Conservation (phyloP, 2,888 invertebrate genomes). For the Drosophila pegasa region DNA sequence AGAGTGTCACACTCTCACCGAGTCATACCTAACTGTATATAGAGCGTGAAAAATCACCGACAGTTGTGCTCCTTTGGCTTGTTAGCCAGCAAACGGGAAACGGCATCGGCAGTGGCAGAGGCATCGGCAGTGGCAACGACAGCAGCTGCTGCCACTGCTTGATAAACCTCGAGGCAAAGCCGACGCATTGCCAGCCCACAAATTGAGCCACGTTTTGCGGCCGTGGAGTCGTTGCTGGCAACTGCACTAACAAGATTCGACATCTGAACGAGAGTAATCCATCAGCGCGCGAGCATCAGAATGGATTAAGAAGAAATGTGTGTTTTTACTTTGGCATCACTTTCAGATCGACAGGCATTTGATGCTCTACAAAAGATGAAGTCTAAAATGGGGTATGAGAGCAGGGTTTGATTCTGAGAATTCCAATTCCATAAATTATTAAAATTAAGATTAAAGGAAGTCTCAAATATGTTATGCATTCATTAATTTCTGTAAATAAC, state of each 20-base stretch:
- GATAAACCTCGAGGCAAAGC: conserved; percentile 29
- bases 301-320: conserved; percentile 68
- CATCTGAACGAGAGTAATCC: conserved; percentile 77
- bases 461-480: no score
- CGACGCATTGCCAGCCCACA: conserved; percentile 37
- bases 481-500: no score
- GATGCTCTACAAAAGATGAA: not conserved
- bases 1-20: conserved; percentile 24
- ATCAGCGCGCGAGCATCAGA: conserved; percentile 69
- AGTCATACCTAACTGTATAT: conserved; percentile 41
- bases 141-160: conserved; percentile 61
- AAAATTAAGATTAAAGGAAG: no score
- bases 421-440: not conserved
- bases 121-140: conserved; percentile 14
- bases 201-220: conserved; percentile 36
- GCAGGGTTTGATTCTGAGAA: not conserved
- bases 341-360: conserved; percentile 47
- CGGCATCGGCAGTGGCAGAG: conserved; percentile 5
- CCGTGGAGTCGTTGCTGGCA: conserved; percentile 21
- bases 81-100: conserved; percentile 41
- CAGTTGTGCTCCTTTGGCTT: conserved; percentile 58
- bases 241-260: conserved; percentile 71
- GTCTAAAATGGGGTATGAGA: not conserved
- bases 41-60: conserved; percentile 72
- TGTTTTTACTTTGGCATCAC: conserved; percentile 49